Base-by-base conservation (phyloP, 2,113 vertebrate species). In the Anguilla rostrata region DNA sequence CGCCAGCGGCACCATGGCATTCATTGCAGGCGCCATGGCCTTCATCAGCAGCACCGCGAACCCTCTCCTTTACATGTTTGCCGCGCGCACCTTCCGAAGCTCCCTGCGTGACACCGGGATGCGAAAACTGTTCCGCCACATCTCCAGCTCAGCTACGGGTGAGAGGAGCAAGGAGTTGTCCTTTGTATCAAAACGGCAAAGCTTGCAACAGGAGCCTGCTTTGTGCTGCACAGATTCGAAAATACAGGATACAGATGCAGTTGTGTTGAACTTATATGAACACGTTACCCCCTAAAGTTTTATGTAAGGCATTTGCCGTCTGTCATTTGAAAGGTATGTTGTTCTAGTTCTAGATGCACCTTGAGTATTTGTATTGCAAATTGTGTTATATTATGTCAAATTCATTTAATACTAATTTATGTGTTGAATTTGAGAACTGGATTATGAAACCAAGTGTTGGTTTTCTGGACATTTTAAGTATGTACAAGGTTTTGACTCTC, bases 31-130 rank as follows among this genome's bases (percentile, higher is more conserved):
- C 56, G 95, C 95, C 41, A 89, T 96, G 90, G 94, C 88, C 41
- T 96, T 96, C 84, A 91, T 96, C 84, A 95, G 95, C 88, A 96
- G 95, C 91, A 94, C 93, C 0, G 78, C 93, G 3, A 96, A 96
- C 89, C 96, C 96, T 1, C 87, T 96, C 34, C 92, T 96, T 71
- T 96, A 96, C 86, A 93, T 95, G 84, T 96, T 95, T n/a, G 95
- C 94, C 0, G 95, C 96, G 0, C 94, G 93, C 40, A 92, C 93
- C 6, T 96, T 96, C 89, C 92, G 94, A 57, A 94, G 88, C 71
- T 95, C 95, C 0, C 66, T 95, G 75, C 83, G 89, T 4, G 94
- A 95, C 49, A 95, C 91, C 0, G 95, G 95, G n/a, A 93, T 96
- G 39, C 91, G 93, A 87, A 95, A 94, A 85, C 93, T 96, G 18